Base-by-base conservation (phyloP, 2,113 vertebrate species). In the Solea solea region DNA sequence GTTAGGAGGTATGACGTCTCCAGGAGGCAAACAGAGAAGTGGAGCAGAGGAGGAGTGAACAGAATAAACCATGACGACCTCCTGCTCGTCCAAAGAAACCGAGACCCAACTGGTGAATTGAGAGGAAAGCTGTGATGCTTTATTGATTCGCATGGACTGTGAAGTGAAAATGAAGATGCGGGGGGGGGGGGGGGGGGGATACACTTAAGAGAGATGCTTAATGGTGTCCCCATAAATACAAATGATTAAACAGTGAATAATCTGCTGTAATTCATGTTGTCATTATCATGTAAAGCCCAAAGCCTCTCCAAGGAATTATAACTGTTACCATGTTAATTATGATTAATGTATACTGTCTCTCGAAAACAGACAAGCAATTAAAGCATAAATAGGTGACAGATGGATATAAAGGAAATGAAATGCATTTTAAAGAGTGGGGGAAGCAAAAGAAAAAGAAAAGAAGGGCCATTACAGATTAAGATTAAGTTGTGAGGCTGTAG, bases 61-160 rank as follows among this genome's bases (percentile, higher is more conserved):
- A 56, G 28, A 10, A 46, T 49, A 67, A 80, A 64, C 54, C 65
- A 45, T 75, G 62, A 79, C 28, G 45, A 60, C 65, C 21, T 16
- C 80, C 60, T 60, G 54, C 72, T 41, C 8, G 0, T 70, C 40
- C 34, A 25, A 45, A 60, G 63, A 64, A 81, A 69, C 54, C 13
- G 42, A 74, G 11, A n/a, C 39, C 56, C 52, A 8, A 61, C 45
- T 73, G 69, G 51, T 75, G 42, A 67, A 81, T 72, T 53, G 34
- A 62, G 65, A 60, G 58, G 44, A 76, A 69, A 44, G 42, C 55
- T 25, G 16, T 21, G 25, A 67, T 14, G 62, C 46, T 60, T 69
- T 72, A 83, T 69, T 77, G 77, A 77, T 67, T 64, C 63, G 59
- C 68, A 74, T 76, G 62, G 61, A 70, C 54, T 65, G 48, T 40